Conservation (phyloP, 2,113 vertebrate species). For the Axis porcinus region DNA sequence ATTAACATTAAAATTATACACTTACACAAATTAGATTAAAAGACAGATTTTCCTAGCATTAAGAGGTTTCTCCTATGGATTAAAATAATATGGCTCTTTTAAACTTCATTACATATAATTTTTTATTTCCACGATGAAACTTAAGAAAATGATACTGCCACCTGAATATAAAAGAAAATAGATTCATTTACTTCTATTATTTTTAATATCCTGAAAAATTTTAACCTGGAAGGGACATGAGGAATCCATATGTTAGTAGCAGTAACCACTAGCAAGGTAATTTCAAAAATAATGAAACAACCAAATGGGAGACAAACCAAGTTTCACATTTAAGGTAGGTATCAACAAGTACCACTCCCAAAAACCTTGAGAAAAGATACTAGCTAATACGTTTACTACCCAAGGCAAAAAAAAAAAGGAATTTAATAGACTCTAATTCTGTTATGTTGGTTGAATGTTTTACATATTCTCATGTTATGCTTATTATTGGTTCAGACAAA, state of each 20-base stretch:
- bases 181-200: neutral
- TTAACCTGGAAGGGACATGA: neutral
- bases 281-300: neutral
- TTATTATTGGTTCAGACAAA: neutral
- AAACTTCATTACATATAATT: neutral
- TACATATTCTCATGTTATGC: neutral
- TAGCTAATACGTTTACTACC: neutral
- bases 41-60: neutral
- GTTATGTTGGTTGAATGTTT: neutral
- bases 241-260: neutral
- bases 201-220: neutral
- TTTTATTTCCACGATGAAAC: neutral
- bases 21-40: neutral
- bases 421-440: neutral
- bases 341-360: neutral
- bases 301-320: neutral
- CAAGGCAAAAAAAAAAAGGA: neutral
- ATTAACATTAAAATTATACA: neutral
- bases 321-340: neutral
- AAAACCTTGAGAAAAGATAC: neutral
- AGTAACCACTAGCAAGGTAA: neutral
- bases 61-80: neutral
- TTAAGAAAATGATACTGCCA: neutral
- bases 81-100: neutral
- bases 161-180: neutral